Evolutionary conservation across 2,797 vertebrate species (phyloP).

Genomic region (Steatocranus sp.): DNA sequence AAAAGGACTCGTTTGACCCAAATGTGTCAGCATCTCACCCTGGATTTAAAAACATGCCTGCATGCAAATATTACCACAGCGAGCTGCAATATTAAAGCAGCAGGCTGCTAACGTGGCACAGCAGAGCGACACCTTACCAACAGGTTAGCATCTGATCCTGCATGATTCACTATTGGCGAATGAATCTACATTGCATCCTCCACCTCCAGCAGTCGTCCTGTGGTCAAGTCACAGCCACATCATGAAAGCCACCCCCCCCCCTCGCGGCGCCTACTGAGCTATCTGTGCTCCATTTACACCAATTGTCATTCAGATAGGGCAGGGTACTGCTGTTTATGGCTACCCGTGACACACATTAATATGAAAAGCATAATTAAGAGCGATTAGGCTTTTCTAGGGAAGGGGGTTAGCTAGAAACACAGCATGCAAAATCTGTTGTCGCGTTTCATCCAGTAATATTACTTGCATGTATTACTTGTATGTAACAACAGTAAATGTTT

Average conservation of each 20-base stretch:
- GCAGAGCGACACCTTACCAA: background rate
- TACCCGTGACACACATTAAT: constrained; percentile 53
- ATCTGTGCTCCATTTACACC: constrained; percentile 58
- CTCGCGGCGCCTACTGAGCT: background rate
- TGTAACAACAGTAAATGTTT: background rate
- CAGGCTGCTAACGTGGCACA: background rate
- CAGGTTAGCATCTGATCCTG: background rate
- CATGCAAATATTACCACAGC: background rate
- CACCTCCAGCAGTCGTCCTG: background rate
- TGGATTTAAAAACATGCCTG: constrained; percentile 3
- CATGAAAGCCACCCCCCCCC: constrained; percentile 12
- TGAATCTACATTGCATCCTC: background rate
- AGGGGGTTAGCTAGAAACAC: constrained; percentile 1
- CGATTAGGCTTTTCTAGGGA: constrained; percentile 55
- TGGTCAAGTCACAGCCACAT: background rate
- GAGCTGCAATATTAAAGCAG: background rate
- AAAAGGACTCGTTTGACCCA: constrained; percentile 24
- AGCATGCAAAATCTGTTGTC: background rate
- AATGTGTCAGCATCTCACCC: constrained; percentile 43
- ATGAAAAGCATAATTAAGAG: constrained; percentile 66
- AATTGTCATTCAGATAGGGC: constrained; percentile 71
- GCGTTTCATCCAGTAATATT: background rate
- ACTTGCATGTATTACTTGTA: background rate
- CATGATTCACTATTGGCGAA: background rate
- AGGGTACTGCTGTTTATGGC: constrained; percentile 46